Evolutionary conservation across 1,140 invertebrate species (phyloP).

Genomic region (Caenorhabditis briggsae): DNA sequence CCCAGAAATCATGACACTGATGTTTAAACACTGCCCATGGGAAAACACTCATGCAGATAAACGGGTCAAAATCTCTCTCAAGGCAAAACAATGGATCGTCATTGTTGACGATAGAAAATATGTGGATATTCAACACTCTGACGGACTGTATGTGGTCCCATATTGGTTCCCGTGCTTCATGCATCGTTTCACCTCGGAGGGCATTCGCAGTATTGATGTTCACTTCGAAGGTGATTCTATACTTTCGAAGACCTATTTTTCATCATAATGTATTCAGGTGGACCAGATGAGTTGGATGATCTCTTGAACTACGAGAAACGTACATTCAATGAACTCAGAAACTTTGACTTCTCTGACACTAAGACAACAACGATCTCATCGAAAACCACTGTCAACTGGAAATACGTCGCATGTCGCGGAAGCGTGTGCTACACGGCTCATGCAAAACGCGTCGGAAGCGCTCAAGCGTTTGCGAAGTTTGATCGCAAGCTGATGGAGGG

Average conservation of each 20-base stretch:
- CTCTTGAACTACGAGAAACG: not conserved
- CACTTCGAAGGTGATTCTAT: not conserved
- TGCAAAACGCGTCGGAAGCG: not conserved
- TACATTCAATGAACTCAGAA: not conserved
- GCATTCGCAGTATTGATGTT: not conserved
- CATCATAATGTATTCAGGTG: not conserved
- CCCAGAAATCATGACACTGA: not conserved
- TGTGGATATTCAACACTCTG: not conserved
- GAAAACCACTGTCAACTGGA: not conserved
- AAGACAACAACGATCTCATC: not conserved
- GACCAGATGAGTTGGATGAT: not conserved
- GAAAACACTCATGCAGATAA: too few species aligned
- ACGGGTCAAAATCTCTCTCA: not conserved
- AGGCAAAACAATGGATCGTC: not conserved
- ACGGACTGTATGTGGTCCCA: too few species aligned
- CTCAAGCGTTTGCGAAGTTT: slow-evolving; percentile 9
- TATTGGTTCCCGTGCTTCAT: not conserved
- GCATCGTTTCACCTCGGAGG: not conserved
- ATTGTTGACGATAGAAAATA: not conserved
- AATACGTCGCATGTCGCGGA: not conserved
- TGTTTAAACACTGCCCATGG: slow-evolving; percentile 10
- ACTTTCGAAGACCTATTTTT: not conserved
- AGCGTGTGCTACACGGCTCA: not conserved
- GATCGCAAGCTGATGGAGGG: not conserved
- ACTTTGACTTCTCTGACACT: not conserved